Conservation (phyloP, 2,888 invertebrate species). For the Drosophila helvetica region DNA sequence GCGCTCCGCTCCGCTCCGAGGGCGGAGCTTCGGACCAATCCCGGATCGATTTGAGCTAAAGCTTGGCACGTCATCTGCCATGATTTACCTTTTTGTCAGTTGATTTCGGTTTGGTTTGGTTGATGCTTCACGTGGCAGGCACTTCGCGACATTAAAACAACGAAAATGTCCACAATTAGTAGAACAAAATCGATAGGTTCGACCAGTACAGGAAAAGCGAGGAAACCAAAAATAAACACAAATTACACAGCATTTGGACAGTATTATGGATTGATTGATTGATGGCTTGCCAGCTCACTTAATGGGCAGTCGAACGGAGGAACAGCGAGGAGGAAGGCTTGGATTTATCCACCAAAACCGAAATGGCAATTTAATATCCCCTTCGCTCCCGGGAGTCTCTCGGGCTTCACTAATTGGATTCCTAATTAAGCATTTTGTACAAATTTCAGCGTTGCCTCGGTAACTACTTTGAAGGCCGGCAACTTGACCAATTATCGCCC, state of each 20-base stretch:
- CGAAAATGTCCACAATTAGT: conserved; percentile 54
- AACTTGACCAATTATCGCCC: conserved; percentile 60
- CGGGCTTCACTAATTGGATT: conserved; percentile 67
- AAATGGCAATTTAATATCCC: conserved; percentile 69
- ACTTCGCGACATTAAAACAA: conserved; percentile 13
- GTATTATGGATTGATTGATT: conserved; percentile 7
- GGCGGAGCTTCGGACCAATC: conserved; percentile 18
- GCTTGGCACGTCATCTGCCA: conserved; percentile 52
- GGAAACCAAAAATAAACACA: conserved; percentile 59
- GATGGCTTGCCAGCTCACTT: conserved; percentile 20
- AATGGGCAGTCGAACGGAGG: conserved; percentile 24
- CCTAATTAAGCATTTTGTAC: conserved; percentile 60
- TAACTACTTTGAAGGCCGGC: conserved; percentile 17
- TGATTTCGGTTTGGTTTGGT: conserved; percentile 29
- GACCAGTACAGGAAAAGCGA: conserved; percentile 9
- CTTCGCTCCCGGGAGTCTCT: conserved; percentile 37
- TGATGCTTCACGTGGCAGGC: background rate
- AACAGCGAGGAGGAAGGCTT: conserved; percentile 17
- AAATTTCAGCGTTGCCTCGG: conserved; percentile 26
- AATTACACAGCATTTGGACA: conserved; percentile 40
- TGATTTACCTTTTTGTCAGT: conserved; percentile 47
- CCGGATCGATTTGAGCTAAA: conserved; percentile 23
- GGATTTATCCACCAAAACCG: conserved; percentile 8
- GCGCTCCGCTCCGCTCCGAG: background rate
- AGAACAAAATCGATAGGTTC: conserved; percentile 44